These are phyloP conservation scores for Rhopilema esculentum DNA, from an alignment of 30 jellyfish, hydroid and myxozoan genomes.

Conservation along the genomic window DNA sequence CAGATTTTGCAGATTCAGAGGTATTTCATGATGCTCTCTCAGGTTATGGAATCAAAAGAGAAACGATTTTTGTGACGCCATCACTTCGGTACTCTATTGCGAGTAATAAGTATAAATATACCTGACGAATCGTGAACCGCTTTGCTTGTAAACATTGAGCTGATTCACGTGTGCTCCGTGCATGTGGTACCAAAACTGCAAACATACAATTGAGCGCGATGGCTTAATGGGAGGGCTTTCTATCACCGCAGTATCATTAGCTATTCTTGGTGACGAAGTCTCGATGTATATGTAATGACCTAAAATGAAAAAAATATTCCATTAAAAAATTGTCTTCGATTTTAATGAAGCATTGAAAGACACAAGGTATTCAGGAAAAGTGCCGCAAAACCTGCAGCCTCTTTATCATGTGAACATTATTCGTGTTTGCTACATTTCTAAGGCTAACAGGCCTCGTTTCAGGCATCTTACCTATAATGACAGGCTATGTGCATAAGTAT, in stretches of 20 bases:
- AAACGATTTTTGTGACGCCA: too few relatives aligned
- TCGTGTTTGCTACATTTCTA: too few relatives aligned
- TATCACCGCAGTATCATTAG: constrained; percentile 89
- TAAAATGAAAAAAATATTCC: neutral
- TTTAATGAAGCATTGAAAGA: too few relatives aligned
- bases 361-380: too few relatives aligned
- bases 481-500: too few relatives aligned
- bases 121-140: neutral
- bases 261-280: constrained; percentile 83
- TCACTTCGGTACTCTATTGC: neutral
- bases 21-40: too few relatives aligned
- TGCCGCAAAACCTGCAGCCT: too few relatives aligned
- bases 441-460: too few relatives aligned
- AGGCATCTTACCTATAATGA: too few relatives aligned
- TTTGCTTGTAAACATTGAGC: constrained; percentile 70
- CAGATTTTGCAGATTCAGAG: too few relatives aligned
- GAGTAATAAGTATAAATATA: neutral
- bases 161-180: constrained; percentile 90
- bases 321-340: neutral
- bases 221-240: constrained; percentile 96
- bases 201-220: constrained; percentile 72
- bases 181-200: constrained; percentile 89
- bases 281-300: constrained; percentile 91
- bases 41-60: too few relatives aligned
- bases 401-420: too few relatives aligned